phyloP scores from a whole-genome alignment of 2,888 invertebrate species.

The Lasioglossum morio region DNA sequence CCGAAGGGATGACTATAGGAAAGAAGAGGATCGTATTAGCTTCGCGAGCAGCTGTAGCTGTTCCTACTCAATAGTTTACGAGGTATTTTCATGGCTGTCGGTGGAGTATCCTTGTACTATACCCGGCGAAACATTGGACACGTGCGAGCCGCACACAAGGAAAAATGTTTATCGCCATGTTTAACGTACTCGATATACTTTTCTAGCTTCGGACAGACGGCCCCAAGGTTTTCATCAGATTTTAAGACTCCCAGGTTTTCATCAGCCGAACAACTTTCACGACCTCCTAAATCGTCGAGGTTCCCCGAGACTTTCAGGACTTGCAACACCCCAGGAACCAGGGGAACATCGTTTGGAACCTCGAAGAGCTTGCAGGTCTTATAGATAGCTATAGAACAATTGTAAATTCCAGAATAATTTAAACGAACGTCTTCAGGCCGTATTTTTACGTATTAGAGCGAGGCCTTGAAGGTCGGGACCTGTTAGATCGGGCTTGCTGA shows the following conservation, averaged over 20 bases:
- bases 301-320: neutral
- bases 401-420: too few relatives aligned
- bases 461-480: too few relatives aligned
- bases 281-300: neutral
- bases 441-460: too few relatives aligned
- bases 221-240: neutral
- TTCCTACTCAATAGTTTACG: slow-evolving; percentile 3
- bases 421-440: too few relatives aligned
- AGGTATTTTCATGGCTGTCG: slow-evolving; percentile 7
- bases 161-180: neutral
- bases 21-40: neutral
- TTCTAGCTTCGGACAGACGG: neutral
- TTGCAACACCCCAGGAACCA: neutral
- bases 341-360: neutral
- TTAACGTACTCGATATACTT: neutral
- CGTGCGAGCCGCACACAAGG: neutral
- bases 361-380: neutral
- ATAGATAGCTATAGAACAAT: too few relatives aligned
- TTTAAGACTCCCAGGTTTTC: neutral
- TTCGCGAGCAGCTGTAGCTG: neutral
- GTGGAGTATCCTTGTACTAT: slow-evolving; percentile 4
- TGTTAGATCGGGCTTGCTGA: neutral
- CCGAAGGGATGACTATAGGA: neutral
- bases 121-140: slow-evolving; percentile 4
- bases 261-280: neutral